Evolutionary conservation across 2,888 invertebrate genomes (phyloP).

Genomic region (Diploptera punctata): DNA sequence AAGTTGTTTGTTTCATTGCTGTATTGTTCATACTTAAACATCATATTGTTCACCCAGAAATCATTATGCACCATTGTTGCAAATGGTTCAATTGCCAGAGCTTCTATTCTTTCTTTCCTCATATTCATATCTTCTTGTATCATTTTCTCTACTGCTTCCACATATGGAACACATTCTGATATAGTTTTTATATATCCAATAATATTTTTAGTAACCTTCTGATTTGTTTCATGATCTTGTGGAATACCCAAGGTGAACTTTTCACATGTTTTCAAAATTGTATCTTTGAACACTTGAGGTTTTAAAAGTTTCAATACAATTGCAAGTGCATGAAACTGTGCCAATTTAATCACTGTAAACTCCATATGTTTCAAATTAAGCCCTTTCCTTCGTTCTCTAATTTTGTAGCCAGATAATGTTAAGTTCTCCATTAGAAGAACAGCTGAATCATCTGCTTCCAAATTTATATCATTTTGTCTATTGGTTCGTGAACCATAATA

Average conservation of each 20-base stretch:
- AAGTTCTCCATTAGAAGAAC: conserved; percentile 65
- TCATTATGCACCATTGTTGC: conserved; percentile 63
- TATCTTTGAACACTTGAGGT: conserved; percentile 55
- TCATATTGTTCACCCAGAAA: conserved; percentile 67
- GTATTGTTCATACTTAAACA: conserved; percentile 54
- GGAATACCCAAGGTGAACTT: not conserved
- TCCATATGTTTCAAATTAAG: conserved; percentile 59
- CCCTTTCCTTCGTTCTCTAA: conserved; percentile 59
- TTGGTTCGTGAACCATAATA: conserved; percentile 61
- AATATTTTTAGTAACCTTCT: not conserved
- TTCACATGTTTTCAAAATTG: conserved; percentile 43
- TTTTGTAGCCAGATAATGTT: conserved; percentile 58
- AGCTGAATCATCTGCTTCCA: conserved; percentile 56
- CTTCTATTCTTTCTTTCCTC: not conserved
- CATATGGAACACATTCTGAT: conserved; percentile 34
- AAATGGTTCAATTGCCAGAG: conserved; percentile 55
- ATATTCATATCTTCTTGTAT: not conserved
- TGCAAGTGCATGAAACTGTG: conserved; percentile 64
- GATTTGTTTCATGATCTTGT: not conserved
- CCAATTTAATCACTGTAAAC: conserved; percentile 59
- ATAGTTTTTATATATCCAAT: not conserved
- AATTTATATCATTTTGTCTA: conserved; percentile 50
- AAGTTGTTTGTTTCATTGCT: too few relatives aligned
- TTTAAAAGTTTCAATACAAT: conserved; percentile 61
- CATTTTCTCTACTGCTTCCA: conserved; percentile 36